phyloP scores from a whole-genome alignment of 2,888 invertebrate genomes.

The Tuberolachnus salignus region DNA sequence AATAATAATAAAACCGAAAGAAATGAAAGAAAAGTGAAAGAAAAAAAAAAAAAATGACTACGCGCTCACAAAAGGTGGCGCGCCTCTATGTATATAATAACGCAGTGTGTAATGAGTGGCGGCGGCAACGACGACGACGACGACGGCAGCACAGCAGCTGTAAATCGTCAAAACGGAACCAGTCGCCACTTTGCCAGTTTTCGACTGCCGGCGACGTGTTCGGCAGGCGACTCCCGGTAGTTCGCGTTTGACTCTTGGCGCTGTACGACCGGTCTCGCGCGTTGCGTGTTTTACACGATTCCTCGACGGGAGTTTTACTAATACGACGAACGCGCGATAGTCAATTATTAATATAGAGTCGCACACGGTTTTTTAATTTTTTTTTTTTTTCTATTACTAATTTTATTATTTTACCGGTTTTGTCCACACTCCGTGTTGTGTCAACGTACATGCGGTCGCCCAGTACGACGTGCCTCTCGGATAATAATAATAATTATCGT shows the following conservation, averaged over 20 bases:
- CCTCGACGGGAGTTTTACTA: no score
- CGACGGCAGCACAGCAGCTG: conserved; percentile 45
- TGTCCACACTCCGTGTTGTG: no score
- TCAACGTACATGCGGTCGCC: no score
- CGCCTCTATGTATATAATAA: conserved; percentile 10
- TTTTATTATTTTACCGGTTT: no score
- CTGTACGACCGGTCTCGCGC: conserved; percentile 4
- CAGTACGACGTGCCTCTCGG: no score
- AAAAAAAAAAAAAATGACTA: conserved; percentile 3
- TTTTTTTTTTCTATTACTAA: no score
- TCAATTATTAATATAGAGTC: no score
- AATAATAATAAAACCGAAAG: no score
- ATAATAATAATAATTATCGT: no score
- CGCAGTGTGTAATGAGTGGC: conserved; percentile 31
- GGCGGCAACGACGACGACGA: no score
- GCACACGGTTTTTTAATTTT: not conserved
- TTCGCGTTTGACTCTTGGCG: conserved; percentile 50
- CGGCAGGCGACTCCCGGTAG: conserved; percentile 13
- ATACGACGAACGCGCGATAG: not conserved
- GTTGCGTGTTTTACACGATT: not conserved
- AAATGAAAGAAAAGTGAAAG: conserved; percentile 2
- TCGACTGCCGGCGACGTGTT: conserved; percentile 13
- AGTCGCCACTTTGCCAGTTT: conserved; percentile 2
- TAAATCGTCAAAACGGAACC: conserved; percentile 53
- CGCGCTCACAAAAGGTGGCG: conserved; percentile 41